Percentiles rank a stretch among this genome's conserved stretches.
Evolutionary conservation across 2,113 vertebrate species (phyloP).

Genomic region (Ochotona princeps): DNA sequence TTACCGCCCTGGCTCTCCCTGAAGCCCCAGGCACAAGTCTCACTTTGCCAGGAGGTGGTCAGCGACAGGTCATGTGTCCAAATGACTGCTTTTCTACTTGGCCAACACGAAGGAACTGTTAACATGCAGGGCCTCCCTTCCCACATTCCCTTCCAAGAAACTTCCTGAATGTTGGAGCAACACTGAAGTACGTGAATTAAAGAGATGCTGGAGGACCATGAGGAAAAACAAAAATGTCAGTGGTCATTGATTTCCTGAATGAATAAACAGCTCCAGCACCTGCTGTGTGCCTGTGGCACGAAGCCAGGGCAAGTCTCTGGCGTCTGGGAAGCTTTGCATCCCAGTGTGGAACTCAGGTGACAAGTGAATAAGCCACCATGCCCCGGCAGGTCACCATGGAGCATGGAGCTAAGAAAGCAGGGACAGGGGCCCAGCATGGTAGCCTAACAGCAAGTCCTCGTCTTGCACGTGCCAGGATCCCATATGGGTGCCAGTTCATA

Average conservation of each 20-base stretch:
- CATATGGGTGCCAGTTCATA: too few species aligned
- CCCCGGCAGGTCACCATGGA: neutral
- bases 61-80: neutral
- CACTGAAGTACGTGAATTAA: neutral
- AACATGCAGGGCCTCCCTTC: neutral
- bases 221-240: neutral
- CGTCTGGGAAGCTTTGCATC: neutral
- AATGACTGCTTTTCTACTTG: neutral
- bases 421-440: too few species aligned
- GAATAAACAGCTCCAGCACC: neutral
- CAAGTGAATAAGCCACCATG: neutral
- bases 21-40: neutral
- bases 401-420: neutral
- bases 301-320: neutral
- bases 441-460: too few species aligned
- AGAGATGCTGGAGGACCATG: neutral
- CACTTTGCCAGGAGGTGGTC: neutral
- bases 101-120: neutral
- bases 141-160: fast-evolving
- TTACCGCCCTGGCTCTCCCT: neutral
- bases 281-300: neutral
- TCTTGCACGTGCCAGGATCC: too few species aligned
- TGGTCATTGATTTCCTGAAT: neutral
- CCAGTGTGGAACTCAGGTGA: neutral
- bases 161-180: neutral